A percentile compares a stretch with the other conserved stretches of the same genome.
Conservation (phyloP, 2,797 vertebrate species). For the Tauraco hartlaubi region DNA sequence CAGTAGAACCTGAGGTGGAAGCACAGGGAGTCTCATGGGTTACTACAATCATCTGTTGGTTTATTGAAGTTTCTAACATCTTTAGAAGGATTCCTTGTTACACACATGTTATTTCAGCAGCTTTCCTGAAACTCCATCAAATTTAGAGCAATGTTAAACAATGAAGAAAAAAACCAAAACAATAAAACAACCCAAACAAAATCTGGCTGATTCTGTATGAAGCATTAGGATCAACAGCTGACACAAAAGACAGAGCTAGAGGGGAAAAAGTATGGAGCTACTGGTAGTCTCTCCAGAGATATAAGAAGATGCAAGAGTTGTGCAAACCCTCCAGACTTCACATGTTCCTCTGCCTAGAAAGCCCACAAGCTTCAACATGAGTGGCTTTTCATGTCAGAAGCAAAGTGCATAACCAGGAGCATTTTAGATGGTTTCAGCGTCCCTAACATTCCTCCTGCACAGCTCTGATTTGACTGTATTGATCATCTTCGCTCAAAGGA, state of each 20-base stretch:
- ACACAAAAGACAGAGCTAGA: background rate
- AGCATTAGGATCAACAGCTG: background rate
- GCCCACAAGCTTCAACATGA: background rate
- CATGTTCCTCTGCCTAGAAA: background rate
- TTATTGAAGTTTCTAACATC: background rate
- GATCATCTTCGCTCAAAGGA: background rate
- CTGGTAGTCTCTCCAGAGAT: background rate
- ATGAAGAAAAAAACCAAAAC: background rate
- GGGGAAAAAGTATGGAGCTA: background rate
- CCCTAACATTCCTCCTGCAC: background rate
- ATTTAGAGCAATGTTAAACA: background rate
- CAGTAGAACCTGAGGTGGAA: background rate
- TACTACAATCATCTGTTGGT: background rate
- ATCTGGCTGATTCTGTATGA: background rate
- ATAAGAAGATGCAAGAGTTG: background rate
- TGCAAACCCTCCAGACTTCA: background rate
- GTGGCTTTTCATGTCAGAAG: background rate
- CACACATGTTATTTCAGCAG: background rate
- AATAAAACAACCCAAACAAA: background rate
- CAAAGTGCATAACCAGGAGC: background rate
- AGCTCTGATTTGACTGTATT: slow-evolving; percentile 14
- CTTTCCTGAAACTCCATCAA: background rate
- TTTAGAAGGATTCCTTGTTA: background rate
- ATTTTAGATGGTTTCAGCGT: background rate
- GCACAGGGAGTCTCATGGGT: background rate